Evolutionary conservation across 2,113 vertebrate genomes (phyloP).

Genomic region (Melanotaenia duboulayi): DNA sequence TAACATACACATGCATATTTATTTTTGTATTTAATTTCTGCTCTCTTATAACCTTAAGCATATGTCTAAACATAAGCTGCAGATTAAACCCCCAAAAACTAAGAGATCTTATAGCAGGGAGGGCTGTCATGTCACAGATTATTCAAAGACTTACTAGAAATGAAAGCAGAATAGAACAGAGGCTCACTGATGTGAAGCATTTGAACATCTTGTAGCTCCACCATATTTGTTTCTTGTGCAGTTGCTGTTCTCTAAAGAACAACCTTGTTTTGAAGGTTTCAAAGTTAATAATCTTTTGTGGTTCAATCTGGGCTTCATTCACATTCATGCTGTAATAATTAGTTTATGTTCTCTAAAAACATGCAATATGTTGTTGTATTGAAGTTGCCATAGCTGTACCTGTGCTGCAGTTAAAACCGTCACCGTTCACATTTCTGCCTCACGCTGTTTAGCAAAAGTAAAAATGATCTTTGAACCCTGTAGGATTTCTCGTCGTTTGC

Average conservation of each 20-base stretch:
- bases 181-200: slow-evolving; percentile 24
- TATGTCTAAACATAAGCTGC: neutral
- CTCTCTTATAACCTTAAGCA: neutral
- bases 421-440: slow-evolving; percentile 6
- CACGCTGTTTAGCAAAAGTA: slow-evolving; percentile 30
- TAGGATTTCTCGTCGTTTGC: slow-evolving; percentile 29
- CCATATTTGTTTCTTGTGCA: slow-evolving; percentile 37
- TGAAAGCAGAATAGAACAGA: slow-evolving; percentile 26
- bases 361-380: slow-evolving; percentile 40
- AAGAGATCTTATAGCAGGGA: neutral
- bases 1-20: slow-evolving; percentile 1
- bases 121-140: neutral
- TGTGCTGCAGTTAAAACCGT: slow-evolving; percentile 31
- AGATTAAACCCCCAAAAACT: neutral
- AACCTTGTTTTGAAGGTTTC: slow-evolving; percentile 46
- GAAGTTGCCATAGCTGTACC: slow-evolving; percentile 43
- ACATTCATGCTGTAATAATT: slow-evolving; percentile 23
- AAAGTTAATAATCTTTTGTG: slow-evolving; percentile 41
- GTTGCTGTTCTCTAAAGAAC: slow-evolving; percentile 37
- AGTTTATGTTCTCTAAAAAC: slow-evolving; percentile 20
- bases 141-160: slow-evolving; percentile 40
- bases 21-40: neutral
- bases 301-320: slow-evolving; percentile 27
- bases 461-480: slow-evolving; percentile 25
- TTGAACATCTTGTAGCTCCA: slow-evolving; percentile 35